Percentiles rank a stretch among this genome's conserved stretches.
phyloP scores from a whole-genome alignment of 2,113 vertebrate genomes.

The Alouatta palliata region DNA sequence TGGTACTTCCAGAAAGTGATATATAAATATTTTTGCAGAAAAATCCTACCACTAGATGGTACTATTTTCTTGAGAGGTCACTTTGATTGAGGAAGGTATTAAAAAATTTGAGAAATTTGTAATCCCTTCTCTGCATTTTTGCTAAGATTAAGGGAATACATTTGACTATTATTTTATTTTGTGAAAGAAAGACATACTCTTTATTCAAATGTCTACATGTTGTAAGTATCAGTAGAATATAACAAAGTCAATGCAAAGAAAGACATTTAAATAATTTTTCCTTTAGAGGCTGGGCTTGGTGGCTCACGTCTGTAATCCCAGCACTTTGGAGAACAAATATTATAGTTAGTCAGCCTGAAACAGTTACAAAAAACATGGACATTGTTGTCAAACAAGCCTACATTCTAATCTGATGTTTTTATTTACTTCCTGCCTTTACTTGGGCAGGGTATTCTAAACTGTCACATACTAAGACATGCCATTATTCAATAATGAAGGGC shows the following conservation, averaged over 20 bases:
- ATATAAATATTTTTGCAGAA: background rate
- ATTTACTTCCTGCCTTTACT: background rate
- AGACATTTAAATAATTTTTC: background rate
- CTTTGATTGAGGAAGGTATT: background rate
- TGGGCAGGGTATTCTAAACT: background rate
- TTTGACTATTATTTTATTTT: background rate
- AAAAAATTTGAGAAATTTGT: background rate
- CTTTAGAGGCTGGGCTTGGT: no score
- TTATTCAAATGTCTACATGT: background rate
- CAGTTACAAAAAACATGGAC: background rate
- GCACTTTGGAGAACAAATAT: background rate
- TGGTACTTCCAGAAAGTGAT: background rate
- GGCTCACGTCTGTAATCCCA: no score
- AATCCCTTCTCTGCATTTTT: background rate
- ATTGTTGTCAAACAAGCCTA: background rate
- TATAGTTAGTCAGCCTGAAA: background rate
- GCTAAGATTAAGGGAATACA: background rate
- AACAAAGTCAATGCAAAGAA: no score
- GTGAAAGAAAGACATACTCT: background rate
- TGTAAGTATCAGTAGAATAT: background rate
- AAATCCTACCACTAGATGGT: background rate
- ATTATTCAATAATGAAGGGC: background rate
- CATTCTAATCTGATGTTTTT: background rate
- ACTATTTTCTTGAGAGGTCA: background rate
- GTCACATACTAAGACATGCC: background rate